Evolutionary conservation across 2,888 invertebrate genomes (phyloP), one percentile per base, ranked within the genome.

Genomic region (Junonia oenone): DNA sequence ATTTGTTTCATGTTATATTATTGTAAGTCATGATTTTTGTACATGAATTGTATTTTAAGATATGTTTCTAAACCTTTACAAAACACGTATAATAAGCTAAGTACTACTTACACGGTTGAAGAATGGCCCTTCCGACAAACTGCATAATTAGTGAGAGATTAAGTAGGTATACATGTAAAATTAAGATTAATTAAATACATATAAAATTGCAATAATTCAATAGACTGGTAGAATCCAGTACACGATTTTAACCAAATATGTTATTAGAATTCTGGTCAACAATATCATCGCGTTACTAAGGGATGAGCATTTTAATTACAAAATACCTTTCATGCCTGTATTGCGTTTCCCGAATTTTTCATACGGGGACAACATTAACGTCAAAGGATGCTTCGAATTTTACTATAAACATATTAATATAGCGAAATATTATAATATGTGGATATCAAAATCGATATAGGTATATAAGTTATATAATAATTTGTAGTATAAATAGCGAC

Each of bases 291-390:
- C 33, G 47, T 66, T 65, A 68, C 68, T 59, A 66, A 63, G 67
- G 70, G 72, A 61, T 64, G 68, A 72, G 76, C 66, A 76, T 82
- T 85, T 83, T 83, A 82, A 83, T 85, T 74, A 82, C 64, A 68
- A 79, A 81, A 81, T 78, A 69, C 76, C 78, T 70, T 51, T 62
- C 67, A 58, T 65, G 68, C 69, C 68, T 64, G 64, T 64, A 67
- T 65, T 71, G 58, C 68, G 70, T 69, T 68, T 67, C 67, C 69
- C 73, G 69, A 68, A 79, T 82, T 82, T 83, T 84, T 83, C 75
- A 71, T 71, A 69, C 58, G 68, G 61, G 67, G 58, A 65, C 67
- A 68, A 62, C 57, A 63, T 62, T 63, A 60, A 63, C 67, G 68
- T 76, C 78, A 83, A 81, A 80, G 81, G 75, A 69, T 68, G 67